Percentiles rank a stretch among this genome's conserved stretches.
phyloP scores from a whole-genome alignment of 1,140 invertebrate genomes.

The Caenorhabditis briggsae region DNA sequence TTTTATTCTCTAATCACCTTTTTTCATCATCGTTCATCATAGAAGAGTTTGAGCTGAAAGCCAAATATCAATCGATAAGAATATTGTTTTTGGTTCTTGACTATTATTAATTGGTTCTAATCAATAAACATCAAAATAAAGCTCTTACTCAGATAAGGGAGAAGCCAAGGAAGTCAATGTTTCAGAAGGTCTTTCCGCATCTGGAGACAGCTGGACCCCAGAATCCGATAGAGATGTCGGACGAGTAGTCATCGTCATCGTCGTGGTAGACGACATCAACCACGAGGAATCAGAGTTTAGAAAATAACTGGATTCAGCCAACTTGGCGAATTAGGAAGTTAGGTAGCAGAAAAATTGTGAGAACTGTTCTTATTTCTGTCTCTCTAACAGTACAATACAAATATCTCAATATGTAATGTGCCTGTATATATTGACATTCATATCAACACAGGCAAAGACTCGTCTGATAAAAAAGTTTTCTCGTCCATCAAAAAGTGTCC shows the following conservation, averaged over 20 bases:
- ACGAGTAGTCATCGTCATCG: constrained; percentile 29
- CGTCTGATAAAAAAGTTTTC: constrained; percentile 12
- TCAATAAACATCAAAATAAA: neutral
- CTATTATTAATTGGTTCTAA: neutral
- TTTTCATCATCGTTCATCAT: constrained; percentile 48
- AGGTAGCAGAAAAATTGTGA: neutral
- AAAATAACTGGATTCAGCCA: constrained; percentile 14
- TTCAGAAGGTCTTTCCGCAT: constrained; percentile 6
- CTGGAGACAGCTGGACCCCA: constrained; percentile 35
- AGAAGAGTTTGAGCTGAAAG: constrained; percentile 33
- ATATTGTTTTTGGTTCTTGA: neutral
- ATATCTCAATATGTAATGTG: constrained; percentile 51
- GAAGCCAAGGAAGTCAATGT: constrained; percentile 25
- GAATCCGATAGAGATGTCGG: constrained; percentile 41
- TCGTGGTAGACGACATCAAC: constrained; percentile 22
- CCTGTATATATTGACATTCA: constrained; percentile 53
- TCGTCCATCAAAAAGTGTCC: constrained; percentile 11
- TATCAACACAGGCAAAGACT: constrained; percentile 8
- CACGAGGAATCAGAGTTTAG: constrained; percentile 40
- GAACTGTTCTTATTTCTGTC: neutral
- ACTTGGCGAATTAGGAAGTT: neutral
- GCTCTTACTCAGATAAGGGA: constrained; percentile 5
- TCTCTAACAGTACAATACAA: constrained; percentile 18
- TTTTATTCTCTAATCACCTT: constrained; percentile 1
- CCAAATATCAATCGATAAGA: neutral